Evolutionary conservation across 2,113 vertebrate species (phyloP).

Genomic region (Eidolon helvum): DNA sequence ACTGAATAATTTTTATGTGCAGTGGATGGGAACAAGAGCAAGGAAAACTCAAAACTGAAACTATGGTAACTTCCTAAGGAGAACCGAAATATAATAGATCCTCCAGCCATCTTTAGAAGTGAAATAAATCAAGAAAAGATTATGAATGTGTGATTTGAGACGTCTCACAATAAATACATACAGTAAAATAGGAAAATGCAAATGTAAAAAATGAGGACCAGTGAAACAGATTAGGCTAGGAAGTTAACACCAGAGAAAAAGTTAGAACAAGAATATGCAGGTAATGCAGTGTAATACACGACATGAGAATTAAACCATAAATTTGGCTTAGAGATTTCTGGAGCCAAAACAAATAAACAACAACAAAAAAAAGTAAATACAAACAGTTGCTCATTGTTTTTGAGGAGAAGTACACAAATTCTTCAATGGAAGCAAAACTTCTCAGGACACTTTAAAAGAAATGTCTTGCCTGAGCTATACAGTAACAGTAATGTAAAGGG

Average conservation of each 20-base stretch:
- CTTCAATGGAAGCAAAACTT: background rate
- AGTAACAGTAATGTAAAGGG: background rate
- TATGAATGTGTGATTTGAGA: background rate
- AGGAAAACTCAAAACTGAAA: background rate
- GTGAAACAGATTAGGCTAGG: background rate
- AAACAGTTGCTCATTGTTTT: background rate
- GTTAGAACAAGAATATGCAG: background rate
- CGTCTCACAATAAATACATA: background rate
- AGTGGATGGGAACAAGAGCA: background rate
- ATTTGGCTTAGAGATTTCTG: background rate
- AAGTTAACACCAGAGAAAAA: background rate
- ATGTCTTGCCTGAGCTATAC: background rate
- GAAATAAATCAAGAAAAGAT: background rate
- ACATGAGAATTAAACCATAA: background rate
- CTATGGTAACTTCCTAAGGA: background rate
- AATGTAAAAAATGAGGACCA: background rate
- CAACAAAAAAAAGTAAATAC: background rate
- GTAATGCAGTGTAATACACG: background rate
- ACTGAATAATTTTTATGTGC: background rate
- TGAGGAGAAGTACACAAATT: background rate
- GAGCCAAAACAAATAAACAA: background rate
- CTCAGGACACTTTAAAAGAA: background rate
- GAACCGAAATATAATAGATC: background rate
- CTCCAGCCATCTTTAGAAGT: background rate
- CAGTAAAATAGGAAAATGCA: background rate